Conservation (phyloP, 2,797 vertebrate species). For the Etheostoma nigrum region DNA sequence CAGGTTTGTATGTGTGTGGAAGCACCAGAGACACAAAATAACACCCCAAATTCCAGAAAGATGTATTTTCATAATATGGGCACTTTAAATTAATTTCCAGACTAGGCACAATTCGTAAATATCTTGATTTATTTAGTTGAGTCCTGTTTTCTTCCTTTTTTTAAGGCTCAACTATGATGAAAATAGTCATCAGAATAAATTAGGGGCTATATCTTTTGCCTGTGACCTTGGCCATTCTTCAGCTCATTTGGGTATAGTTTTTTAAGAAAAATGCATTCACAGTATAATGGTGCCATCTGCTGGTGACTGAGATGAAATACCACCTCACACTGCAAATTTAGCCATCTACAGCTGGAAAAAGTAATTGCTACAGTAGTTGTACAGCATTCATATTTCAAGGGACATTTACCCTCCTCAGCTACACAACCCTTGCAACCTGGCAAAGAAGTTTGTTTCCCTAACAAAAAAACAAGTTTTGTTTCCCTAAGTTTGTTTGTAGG, state of each 20-base stretch:
- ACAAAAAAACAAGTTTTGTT: too few relatives aligned
- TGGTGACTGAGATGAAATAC: constrained; percentile 38
- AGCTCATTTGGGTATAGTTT: not conserved
- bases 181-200: not conserved
- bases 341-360: not conserved
- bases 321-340: not conserved
- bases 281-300: constrained; percentile 63
- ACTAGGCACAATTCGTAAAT: not conserved
- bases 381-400: not conserved
- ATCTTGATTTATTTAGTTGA: not conserved
- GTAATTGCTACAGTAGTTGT: not conserved
- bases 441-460: not conserved
- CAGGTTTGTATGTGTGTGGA: too few relatives aligned
- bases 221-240: not conserved
- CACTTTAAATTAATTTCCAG: not conserved
- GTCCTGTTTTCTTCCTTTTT: too few relatives aligned
- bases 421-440: not conserved
- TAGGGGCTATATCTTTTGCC: not conserved
- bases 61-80: too few relatives aligned
- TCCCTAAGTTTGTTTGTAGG: not conserved
- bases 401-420: not conserved
- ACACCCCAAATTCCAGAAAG: too few relatives aligned
- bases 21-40: too few relatives aligned
- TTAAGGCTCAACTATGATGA: not conserved
- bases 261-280: not conserved